Percentiles rank a stretch among this genome's conserved stretches.
Conservation (phyloP, 92 coral and sea anemone genomes). For the Phenganax stokvisi region DNA sequence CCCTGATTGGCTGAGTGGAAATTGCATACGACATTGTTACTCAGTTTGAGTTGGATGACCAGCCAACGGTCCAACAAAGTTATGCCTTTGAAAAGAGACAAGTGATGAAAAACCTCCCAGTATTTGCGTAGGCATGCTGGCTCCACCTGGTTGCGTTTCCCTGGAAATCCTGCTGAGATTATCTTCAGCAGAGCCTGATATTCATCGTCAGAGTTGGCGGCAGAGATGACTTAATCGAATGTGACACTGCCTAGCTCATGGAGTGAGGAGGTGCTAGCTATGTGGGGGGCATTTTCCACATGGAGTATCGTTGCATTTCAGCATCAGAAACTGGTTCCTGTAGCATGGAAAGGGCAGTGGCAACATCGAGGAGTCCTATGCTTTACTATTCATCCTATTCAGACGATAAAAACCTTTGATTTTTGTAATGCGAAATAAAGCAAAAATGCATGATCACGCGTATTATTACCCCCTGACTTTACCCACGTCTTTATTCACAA, state of each 20-base stretch:
- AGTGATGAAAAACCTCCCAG: constrained; percentile 26
- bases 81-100: neutral
- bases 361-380: too few relatives aligned
- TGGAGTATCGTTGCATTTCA: neutral
- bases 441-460: too few relatives aligned
- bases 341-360: neutral
- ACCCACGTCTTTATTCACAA: too few relatives aligned
- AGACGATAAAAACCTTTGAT: too few relatives aligned
- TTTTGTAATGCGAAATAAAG: too few relatives aligned
- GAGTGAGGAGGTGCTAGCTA: constrained; percentile 14
- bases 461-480: too few relatives aligned
- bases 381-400: too few relatives aligned
- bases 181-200: constrained; percentile 16
- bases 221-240: constrained; percentile 8
- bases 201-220: constrained; percentile 9
- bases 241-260: constrained; percentile 13
- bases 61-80: constrained; percentile 19
- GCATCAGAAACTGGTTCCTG: constrained; percentile 26
- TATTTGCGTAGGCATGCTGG: constrained; percentile 26
- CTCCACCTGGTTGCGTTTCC: constrained; percentile 29
- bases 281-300: constrained; percentile 25
- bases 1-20: constrained; percentile 29
- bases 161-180: neutral
- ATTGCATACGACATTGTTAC: constrained; percentile 7
- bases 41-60: neutral